A percentile compares a stretch with the other conserved stretches of the same genome.
Evolutionary conservation across 1,140 invertebrate genomes (phyloP).

Genomic region (Caenorhabditis elegans): DNA sequence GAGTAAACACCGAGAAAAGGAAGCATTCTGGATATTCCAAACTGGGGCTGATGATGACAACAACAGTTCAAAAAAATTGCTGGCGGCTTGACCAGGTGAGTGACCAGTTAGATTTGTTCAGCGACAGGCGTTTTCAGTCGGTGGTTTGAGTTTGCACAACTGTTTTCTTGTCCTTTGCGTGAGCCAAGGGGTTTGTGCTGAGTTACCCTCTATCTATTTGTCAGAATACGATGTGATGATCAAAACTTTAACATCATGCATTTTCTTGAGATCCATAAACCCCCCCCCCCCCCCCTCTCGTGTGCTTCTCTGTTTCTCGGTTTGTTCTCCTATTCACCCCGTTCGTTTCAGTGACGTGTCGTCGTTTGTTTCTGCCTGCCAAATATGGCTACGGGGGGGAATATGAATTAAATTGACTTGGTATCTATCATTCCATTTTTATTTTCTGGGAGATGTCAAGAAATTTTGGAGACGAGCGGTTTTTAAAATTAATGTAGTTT

Average conservation of each 20-base stretch:
- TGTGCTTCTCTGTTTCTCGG: background rate
- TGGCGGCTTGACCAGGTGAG: conserved; percentile 11
- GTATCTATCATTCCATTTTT: too few species aligned
- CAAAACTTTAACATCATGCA: background rate
- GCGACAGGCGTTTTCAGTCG: background rate
- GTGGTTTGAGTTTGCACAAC: background rate
- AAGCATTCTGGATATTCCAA: too few species aligned
- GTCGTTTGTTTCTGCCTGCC: too few species aligned
- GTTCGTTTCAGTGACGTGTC: too few species aligned
- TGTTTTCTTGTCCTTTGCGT: background rate
- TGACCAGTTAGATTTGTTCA: conserved; percentile 23
- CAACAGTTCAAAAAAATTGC: background rate
- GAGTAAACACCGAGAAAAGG: background rate
- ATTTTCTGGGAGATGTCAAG: too few species aligned
- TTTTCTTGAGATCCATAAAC: background rate
- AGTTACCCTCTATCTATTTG: background rate
- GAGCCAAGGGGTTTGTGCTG: background rate
- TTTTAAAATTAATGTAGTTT: too few species aligned
- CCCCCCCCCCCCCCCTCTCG: background rate
- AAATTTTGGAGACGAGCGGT: too few species aligned
- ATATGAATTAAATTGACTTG: too few species aligned
- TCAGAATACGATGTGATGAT: too few species aligned
- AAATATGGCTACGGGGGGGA: too few species aligned
- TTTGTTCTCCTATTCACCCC: too few species aligned
- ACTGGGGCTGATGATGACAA: background rate